Evolutionary conservation across 2,797 vertebrate species (phyloP).

Genomic region (Microtus obscurus): DNA sequence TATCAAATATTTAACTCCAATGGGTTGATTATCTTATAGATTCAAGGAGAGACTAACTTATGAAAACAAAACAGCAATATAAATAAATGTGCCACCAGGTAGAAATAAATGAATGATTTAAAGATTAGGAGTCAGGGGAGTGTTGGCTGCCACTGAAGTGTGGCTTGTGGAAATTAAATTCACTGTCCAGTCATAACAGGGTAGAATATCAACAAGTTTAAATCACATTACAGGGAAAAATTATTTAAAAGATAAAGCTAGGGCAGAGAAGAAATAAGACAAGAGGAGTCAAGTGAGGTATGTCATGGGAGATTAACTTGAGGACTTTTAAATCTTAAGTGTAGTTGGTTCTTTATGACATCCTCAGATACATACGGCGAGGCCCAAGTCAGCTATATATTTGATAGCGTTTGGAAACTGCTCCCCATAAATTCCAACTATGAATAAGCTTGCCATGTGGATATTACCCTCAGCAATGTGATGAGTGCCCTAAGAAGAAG

Average conservation of each 20-base stretch:
- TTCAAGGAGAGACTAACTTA: slow-evolving; percentile 37
- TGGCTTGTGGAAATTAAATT: background rate
- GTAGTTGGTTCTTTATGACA: background rate
- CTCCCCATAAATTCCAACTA: background rate
- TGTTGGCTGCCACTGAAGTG: background rate
- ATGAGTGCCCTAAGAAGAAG: background rate
- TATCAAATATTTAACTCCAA: background rate
- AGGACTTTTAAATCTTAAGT: background rate
- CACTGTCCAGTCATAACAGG: background rate
- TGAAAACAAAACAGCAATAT: slow-evolving; percentile 43
- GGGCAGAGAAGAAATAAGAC: background rate
- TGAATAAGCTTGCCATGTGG: background rate
- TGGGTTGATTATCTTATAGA: slow-evolving; percentile 11
- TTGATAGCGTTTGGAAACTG: background rate
- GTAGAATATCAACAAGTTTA: background rate
- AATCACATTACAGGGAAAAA: background rate
- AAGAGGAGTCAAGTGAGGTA: background rate
- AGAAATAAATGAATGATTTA: slow-evolving; percentile 45
- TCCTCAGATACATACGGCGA: background rate
- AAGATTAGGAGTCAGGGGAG: background rate
- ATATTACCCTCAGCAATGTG: background rate
- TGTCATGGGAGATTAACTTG: background rate
- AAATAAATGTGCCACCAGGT: background rate
- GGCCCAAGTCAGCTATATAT: background rate
- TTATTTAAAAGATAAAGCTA: background rate